Evolutionary conservation across 2,797 vertebrate genomes (phyloP).

Genomic region (Sebastes cheni): DNA sequence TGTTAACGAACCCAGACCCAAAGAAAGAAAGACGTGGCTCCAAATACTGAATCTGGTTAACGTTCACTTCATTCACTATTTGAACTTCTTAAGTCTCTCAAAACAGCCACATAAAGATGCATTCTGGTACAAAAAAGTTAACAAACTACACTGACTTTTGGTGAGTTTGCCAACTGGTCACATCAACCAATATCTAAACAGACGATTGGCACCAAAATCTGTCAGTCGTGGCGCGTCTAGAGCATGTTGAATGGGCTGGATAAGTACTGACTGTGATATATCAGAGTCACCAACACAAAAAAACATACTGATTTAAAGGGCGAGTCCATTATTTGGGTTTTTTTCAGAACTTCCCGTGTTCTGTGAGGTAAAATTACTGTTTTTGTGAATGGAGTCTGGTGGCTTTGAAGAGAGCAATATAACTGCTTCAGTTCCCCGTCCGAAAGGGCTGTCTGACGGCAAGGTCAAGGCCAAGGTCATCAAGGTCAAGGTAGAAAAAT

Average conservation of each 20-base stretch:
- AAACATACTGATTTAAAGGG: too few relatives aligned
- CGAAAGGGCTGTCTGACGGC: too few relatives aligned
- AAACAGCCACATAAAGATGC: not conserved
- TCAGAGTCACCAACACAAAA: not conserved
- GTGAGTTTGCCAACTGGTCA: not conserved
- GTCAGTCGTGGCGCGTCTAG: not conserved
- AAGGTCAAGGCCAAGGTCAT: too few relatives aligned
- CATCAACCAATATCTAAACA: not conserved
- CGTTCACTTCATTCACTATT: not conserved
- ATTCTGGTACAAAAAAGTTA: not conserved
- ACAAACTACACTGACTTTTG: not conserved
- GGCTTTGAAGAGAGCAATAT: too few relatives aligned
- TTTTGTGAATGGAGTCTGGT: too few relatives aligned
- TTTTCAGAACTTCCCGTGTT: too few relatives aligned
- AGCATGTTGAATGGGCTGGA: not conserved
- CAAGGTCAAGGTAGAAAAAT: too few relatives aligned
- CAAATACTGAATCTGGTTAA: not conserved
- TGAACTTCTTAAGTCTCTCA: not conserved
- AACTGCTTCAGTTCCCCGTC: too few relatives aligned
- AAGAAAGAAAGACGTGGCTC: slow-evolving; percentile 6
- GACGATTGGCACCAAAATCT: not conserved
- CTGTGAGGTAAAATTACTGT: too few relatives aligned
- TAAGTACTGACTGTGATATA: not conserved
- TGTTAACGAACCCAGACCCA: slow-evolving; percentile 33
- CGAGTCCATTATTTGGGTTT: accelerated